Evolutionary conservation across 2,113 vertebrate species (phyloP).

Genomic region (Nymphicus hollandicus): DNA sequence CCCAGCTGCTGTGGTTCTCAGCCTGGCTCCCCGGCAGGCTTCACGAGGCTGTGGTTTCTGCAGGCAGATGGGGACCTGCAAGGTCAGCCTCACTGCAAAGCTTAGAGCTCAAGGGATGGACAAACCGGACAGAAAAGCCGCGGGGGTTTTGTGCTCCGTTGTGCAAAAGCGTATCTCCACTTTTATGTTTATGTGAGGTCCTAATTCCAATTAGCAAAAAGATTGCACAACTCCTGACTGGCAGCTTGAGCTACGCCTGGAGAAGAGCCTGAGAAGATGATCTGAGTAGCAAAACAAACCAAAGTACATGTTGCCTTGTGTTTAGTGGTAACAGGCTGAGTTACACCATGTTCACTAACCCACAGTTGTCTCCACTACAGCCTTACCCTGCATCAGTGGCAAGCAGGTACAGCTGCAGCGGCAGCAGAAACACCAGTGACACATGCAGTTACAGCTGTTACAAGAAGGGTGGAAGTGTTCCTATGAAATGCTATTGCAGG

Average conservation of each 20-base stretch:
- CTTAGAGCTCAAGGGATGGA: not conserved
- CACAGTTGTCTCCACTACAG: rapidly evolving
- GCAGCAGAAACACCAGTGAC: not conserved
- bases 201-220: not conserved
- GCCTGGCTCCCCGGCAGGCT: not conserved
- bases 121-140: not conserved
- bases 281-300: not conserved
- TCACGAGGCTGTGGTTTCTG: not conserved
- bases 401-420: not conserved
- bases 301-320: not conserved
- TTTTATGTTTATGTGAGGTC: rapidly evolving
- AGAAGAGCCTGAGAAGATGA: not conserved
- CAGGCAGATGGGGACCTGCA: not conserved
- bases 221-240: not conserved
- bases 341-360: rapidly evolving
- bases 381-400: not conserved
- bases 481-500: not conserved
- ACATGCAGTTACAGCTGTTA: rapidly evolving
- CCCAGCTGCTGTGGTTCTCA: rapidly evolving
- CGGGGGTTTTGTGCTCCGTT: rapidly evolving
- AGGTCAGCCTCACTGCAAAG: not conserved
- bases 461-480: not conserved
- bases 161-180: not conserved
- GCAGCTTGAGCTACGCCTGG: not conserved
- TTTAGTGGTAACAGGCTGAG: not conserved